Conservation (phyloP, 2,888 invertebrate genomes). For the Drosophila neutralis region DNA sequence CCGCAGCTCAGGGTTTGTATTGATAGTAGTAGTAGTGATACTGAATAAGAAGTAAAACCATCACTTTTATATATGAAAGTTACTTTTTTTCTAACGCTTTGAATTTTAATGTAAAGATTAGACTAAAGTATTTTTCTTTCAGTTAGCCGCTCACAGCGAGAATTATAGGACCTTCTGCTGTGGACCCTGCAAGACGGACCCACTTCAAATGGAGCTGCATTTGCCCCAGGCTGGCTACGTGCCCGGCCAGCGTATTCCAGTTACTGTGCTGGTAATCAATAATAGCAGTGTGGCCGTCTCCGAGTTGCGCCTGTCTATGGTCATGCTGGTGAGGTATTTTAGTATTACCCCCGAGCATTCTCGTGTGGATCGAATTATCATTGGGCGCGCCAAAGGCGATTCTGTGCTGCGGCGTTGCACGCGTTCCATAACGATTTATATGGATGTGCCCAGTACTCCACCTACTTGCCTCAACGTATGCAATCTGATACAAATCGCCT, state of each 20-base stretch:
- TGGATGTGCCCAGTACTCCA: slow-evolving; percentile 82
- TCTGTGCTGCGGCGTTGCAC: slow-evolving; percentile 71
- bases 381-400: slow-evolving; percentile 69
- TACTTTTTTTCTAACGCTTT: background rate
- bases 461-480: slow-evolving; percentile 80
- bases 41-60: background rate
- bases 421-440: slow-evolving; percentile 65
- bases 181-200: slow-evolving; percentile 81
- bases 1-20: slow-evolving; percentile 64
- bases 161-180: slow-evolving; percentile 80
- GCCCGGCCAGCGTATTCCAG: slow-evolving; percentile 81
- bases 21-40: background rate
- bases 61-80: background rate
- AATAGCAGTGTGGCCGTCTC: slow-evolving; percentile 84
- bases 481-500: slow-evolving; percentile 80
- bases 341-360: slow-evolving; percentile 63
- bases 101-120: background rate
- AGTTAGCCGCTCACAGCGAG: slow-evolving; percentile 78
- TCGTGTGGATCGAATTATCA: slow-evolving; percentile 74
- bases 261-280: slow-evolving; percentile 86
- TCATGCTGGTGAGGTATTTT: slow-evolving; percentile 79
- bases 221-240: slow-evolving; percentile 83
- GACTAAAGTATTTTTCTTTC: background rate
- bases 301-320: slow-evolving; percentile 68
- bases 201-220: slow-evolving; percentile 74